These are phyloP conservation scores for Sturnira hondurensis DNA, from an alignment of 2,113 vertebrate genomes.

Conservation along the genomic window DNA sequence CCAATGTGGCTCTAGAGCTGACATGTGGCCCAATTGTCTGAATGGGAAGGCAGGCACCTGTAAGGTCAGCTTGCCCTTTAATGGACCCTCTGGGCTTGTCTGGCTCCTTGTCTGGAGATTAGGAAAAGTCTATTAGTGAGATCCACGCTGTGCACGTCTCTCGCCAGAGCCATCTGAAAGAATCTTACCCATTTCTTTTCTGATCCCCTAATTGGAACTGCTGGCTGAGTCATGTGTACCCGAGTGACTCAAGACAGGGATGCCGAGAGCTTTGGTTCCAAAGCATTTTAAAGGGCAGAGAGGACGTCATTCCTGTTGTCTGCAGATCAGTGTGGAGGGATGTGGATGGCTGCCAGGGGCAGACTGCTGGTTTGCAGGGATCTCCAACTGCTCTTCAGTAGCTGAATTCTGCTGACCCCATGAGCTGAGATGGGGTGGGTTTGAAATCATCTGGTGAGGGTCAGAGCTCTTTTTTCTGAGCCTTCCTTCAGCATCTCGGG, in stretches of 20 bases:
- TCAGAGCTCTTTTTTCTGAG: conserved; percentile 38
- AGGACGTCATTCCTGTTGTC: conserved; percentile 72
- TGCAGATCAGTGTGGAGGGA: conserved; percentile 69
- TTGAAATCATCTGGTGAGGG: conserved; percentile 74
- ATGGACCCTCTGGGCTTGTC: conserved; percentile 57
- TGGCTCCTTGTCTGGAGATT: conserved; percentile 55
- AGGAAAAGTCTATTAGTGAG: conserved; percentile 70
- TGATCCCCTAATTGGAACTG: conserved; percentile 76
- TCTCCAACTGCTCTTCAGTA: conserved; percentile 73
- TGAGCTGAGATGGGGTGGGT: conserved; percentile 62
- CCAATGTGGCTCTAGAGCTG: not conserved
- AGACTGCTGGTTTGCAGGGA: conserved; percentile 77
- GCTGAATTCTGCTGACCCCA: conserved; percentile 72
- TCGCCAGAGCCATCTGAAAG: conserved; percentile 71
- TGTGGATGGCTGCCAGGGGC: conserved; percentile 77
- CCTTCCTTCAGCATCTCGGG: conserved; percentile 47
- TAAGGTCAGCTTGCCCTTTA: conserved; percentile 43
- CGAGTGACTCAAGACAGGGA: conserved; percentile 73
- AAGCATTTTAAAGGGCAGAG: conserved; percentile 73
- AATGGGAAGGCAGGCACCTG: conserved; percentile 17
- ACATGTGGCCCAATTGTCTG: not conserved
- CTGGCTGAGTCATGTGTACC: conserved; percentile 63
- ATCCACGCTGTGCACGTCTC: not conserved
- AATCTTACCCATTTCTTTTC: conserved; percentile 65
- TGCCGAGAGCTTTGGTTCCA: conserved; percentile 69